phyloP scores from a whole-genome alignment of 2,797 vertebrate genomes.

The Enteromius paludinosus region DNA sequence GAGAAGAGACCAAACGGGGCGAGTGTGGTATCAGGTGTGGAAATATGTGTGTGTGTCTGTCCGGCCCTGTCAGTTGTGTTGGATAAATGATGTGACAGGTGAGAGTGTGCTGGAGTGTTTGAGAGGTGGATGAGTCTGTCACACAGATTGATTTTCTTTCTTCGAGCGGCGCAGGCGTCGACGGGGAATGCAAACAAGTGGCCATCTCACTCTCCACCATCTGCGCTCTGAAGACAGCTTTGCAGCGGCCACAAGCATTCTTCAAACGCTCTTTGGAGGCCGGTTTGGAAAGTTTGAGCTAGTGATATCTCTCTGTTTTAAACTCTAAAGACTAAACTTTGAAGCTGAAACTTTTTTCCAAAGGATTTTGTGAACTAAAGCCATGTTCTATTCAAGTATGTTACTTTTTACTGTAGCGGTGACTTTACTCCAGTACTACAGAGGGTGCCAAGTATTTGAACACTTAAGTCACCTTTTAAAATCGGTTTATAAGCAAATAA shows the following conservation, averaged over 20 bases:
- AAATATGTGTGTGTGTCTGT: not conserved
- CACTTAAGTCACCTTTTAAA: not conserved
- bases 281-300: slow-evolving; percentile 13
- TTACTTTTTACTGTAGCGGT: not conserved
- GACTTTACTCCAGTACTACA: slow-evolving; percentile 7
- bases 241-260: slow-evolving; percentile 21
- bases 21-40: not conserved
- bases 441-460: not conserved
- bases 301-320: slow-evolving; percentile 5
- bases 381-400: not conserved
- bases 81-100: slow-evolving; percentile 53
- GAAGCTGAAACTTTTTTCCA: not conserved
- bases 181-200: slow-evolving; percentile 49
- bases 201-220: slow-evolving; percentile 34
- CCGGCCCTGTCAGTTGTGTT: slow-evolving; percentile 15
- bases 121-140: slow-evolving; percentile 57
- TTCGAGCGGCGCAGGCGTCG: slow-evolving; percentile 47
- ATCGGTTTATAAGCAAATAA: not conserved
- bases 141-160: slow-evolving; percentile 65
- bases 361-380: not conserved
- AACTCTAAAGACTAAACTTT: not conserved
- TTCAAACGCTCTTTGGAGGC: slow-evolving; percentile 22
- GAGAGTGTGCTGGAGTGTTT: slow-evolving; percentile 54
- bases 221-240: slow-evolving; percentile 34
- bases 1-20: not conserved